Percentiles rank a stretch among this genome's conserved stretches.
Conservation (phyloP, 1,140 invertebrate genomes). For the Drosophila rhopaloa region DNA sequence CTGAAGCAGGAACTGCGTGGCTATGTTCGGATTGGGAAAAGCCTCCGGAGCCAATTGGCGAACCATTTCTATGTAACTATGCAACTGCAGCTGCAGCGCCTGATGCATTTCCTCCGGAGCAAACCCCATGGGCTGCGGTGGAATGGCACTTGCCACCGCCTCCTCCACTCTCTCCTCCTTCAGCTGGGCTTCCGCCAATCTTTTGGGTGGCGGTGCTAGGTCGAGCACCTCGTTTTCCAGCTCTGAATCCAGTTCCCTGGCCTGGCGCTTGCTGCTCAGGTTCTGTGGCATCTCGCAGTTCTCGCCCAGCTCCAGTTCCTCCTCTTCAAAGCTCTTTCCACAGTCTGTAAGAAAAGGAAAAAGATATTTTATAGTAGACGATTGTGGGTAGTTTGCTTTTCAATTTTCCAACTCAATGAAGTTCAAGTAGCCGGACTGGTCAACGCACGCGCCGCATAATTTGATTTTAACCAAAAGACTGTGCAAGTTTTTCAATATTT, state of each 20-base stretch:
- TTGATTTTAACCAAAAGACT: conserved; percentile 53
- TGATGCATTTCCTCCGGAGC: conserved; percentile 76
- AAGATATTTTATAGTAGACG: conserved; percentile 36
- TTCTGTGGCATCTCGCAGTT: conserved; percentile 64
- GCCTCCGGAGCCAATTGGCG: conserved; percentile 71
- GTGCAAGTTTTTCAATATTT: conserved; percentile 46
- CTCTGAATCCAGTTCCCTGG: conserved; percentile 47
- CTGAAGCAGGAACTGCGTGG: conserved; percentile 76
- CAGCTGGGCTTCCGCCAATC: conserved; percentile 23
- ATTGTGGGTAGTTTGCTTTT: conserved; percentile 67
- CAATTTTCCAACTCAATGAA: conserved; percentile 84
- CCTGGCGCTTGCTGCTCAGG: conserved; percentile 72
- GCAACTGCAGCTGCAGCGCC: conserved; percentile 79
- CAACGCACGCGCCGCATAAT: conserved; percentile 64
- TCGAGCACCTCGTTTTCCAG: conserved; percentile 70
- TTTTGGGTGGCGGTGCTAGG: conserved; percentile 66
- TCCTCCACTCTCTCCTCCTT: conserved; percentile 16
- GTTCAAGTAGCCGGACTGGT: conserved; percentile 66
- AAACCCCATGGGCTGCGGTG: conserved; percentile 50
- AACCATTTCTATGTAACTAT: conserved; percentile 83
- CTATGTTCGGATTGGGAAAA: conserved; percentile 71
- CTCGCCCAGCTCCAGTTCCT: conserved; percentile 48
- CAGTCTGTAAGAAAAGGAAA: conserved; percentile 61
- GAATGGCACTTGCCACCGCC: conserved; percentile 1
- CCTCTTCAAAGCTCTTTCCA: conserved; percentile 66